Evolutionary conservation across 2,888 invertebrate genomes (phyloP).

Genomic region (Cryptus viduatorius): DNA sequence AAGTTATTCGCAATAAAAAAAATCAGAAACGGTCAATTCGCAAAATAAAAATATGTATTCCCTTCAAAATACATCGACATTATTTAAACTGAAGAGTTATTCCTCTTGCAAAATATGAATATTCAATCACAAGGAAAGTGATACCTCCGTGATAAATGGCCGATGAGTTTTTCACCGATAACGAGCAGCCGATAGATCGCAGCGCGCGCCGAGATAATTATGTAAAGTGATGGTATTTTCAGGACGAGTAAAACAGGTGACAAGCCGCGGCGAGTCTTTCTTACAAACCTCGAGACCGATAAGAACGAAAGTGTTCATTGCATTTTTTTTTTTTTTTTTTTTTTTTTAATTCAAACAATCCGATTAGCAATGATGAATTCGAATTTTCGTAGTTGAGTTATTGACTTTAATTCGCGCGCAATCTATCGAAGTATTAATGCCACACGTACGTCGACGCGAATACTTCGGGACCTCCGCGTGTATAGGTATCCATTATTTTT

Average conservation of each 20-base stretch:
- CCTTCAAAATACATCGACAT: neutral
- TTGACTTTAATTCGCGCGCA: neutral
- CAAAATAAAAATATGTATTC: neutral
- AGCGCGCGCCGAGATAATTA: slow-evolving; percentile 24
- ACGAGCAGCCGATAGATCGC: slow-evolving; percentile 34
- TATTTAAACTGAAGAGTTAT: neutral
- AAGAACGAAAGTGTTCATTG: slow-evolving; percentile 52
- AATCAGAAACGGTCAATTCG: neutral
- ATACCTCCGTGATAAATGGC: neutral
- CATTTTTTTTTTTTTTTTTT: slow-evolving; percentile 5
- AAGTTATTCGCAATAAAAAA: neutral
- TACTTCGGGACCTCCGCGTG: neutral
- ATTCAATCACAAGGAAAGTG: slow-evolving; percentile 4
- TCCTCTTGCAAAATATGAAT: neutral
- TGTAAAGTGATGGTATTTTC: slow-evolving; percentile 39
- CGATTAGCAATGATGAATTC: slow-evolving; percentile 41
- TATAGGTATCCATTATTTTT: slow-evolving; percentile 32
- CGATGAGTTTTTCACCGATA: slow-evolving; percentile 28
- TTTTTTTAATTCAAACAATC: slow-evolving; percentile 29
- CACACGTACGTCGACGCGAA: neutral
- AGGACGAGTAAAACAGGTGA: slow-evolving; percentile 29
- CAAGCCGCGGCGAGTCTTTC: neutral
- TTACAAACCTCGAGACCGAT: slow-evolving; percentile 26
- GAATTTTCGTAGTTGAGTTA: slow-evolving; percentile 8
- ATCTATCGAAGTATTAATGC: too few relatives aligned